Base-by-base conservation (phyloP, 2,888 invertebrate genomes). In the Agrilus biguttatus region DNA sequence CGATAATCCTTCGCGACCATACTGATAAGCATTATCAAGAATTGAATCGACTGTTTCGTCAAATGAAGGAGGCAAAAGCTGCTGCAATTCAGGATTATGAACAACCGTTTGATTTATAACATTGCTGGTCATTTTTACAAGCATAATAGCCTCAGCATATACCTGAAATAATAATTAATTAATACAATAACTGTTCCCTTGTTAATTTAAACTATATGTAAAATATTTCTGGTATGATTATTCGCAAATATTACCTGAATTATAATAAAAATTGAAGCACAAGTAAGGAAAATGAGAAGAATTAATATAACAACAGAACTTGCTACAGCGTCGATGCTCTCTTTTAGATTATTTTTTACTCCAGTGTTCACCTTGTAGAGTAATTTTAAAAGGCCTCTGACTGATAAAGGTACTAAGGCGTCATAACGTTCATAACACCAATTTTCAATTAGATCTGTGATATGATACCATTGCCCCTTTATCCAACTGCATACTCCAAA, bases 71-170 rank as follows among this genome's bases (percentile, higher is more conserved):
- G 96, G 95, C 42, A 96, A 69, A 58, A 89, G 77, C 55, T 83
- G 80, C 52, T 82, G 76, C 42, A 86, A 68, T 56, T 91, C 90
- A 32, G 92, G 89, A 67, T 93, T 87, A 58, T 89, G 83, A 7
- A 90, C 83, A 39, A 90, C 78, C 0, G 91, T 90, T 55, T 83
- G 81, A 67, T 93, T 92, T 23, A 92, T 74, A 7, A 93, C 73
- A 62, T 88, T 90, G 46, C 89, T 86, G 34, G 86, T 84, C 46
- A 93, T 73, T 61, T 90, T 85, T 12, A 93, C 81, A 43, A 96
- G 75, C 58, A 92, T 89, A 63, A 93, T 85, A 2, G 89, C 89
- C 70, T 96, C 96, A 0, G 87, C 84, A 64, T 96, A 95, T 55
- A 93, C 83, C 86, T 93, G 67, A 3, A 71, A 49, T 47, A 47